phyloP scores from a whole-genome alignment of 2,113 vertebrate species.

The Phodopus roborovskii region DNA sequence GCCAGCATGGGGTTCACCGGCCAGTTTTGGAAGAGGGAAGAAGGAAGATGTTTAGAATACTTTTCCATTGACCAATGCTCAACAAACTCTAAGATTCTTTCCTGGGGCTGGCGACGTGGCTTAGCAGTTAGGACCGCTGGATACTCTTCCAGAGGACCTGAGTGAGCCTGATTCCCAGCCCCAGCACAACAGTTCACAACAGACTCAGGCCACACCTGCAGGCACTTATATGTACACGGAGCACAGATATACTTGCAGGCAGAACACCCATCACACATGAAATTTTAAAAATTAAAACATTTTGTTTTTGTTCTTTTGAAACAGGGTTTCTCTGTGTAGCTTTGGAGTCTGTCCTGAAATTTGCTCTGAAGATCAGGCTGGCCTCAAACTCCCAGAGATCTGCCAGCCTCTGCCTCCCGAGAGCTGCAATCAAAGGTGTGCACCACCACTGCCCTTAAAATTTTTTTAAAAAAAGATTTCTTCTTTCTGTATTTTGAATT shows the following conservation, averaged over 20 bases:
- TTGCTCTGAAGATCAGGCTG: too few relatives aligned
- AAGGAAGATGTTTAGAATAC: neutral
- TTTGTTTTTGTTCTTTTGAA: too few relatives aligned
- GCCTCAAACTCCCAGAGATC: too few relatives aligned
- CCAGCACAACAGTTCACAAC: neutral
- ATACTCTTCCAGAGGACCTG: neutral
- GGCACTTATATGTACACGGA: neutral
- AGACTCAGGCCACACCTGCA: neutral
- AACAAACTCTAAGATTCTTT: neutral
- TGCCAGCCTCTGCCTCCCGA: too few relatives aligned
- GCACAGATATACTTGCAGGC: too few relatives aligned
- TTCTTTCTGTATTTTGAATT: neutral
- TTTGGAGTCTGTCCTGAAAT: too few relatives aligned
- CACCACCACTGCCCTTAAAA: too few relatives aligned
- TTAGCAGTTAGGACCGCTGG: neutral
- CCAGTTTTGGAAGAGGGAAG: neutral
- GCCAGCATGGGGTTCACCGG: neutral
- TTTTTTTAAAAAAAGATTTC: too few relatives aligned
- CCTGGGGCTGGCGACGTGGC: neutral
- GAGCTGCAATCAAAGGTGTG: too few relatives aligned
- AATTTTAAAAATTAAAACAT: neutral
- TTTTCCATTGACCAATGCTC: neutral
- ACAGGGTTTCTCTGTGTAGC: too few relatives aligned
- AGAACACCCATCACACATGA: neutral
- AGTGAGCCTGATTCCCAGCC: neutral